phyloP scores from a whole-genome alignment of 2,113 vertebrate species.

The Lepus europaeus region DNA sequence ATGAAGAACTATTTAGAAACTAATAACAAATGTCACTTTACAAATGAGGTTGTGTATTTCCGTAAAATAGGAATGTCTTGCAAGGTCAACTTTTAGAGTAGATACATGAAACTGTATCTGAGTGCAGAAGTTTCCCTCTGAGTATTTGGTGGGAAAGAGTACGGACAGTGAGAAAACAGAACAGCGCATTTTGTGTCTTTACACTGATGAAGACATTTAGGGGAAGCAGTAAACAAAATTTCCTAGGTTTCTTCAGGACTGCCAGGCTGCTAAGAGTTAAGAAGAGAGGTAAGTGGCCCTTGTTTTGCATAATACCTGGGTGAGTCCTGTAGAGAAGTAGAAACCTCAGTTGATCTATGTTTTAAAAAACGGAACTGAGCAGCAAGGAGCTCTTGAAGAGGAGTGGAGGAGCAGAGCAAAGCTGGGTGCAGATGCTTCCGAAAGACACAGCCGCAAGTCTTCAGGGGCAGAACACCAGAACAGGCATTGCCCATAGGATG shows the following conservation, averaged over 20 bases:
- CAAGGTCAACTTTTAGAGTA: not conserved
- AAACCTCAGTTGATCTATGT: not conserved
- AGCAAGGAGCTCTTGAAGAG: not conserved
- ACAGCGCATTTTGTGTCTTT: not conserved
- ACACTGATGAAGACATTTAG: not conserved
- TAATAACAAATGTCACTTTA: not conserved
- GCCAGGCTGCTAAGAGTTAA: not conserved
- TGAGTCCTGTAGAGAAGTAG: not conserved
- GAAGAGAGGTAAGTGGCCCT: not conserved
- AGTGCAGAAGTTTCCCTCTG: not conserved
- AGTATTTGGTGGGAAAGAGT: not conserved
- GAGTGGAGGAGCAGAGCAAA: accelerated
- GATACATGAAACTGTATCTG: not conserved
- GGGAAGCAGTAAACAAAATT: not conserved
- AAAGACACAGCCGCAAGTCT: not conserved
- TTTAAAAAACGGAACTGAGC: not conserved
- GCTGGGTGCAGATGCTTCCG: too few species aligned
- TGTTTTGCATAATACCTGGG: not conserved
- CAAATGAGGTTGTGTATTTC: not conserved
- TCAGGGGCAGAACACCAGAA: not conserved
- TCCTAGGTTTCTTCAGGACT: not conserved
- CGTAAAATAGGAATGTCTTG: not conserved
- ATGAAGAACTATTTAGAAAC: not conserved
- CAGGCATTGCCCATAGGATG: accelerated
- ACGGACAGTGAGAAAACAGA: not conserved